A percentile compares a stretch with the other conserved stretches of the same genome.
Evolutionary conservation across 2,797 vertebrate species (phyloP).

Genomic region (Pipistrellus pygmaeus): DNA sequence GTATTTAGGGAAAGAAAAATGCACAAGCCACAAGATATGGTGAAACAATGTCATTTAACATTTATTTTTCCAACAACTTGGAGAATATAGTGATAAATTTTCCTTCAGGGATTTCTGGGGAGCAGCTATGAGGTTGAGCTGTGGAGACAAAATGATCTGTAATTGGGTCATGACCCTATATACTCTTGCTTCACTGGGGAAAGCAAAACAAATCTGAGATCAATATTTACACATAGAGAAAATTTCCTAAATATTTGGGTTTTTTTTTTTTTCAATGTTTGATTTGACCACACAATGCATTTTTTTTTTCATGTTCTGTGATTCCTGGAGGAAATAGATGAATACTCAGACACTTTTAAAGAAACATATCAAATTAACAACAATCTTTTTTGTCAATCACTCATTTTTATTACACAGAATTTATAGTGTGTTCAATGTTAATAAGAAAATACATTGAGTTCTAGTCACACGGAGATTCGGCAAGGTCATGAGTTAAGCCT

Average conservation of each 20-base stretch:
- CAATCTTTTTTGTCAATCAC: neutral
- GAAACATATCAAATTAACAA: slow-evolving; percentile 23
- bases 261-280: slow-evolving; percentile 48
- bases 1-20: neutral
- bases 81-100: slow-evolving; percentile 46
- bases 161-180: slow-evolving; percentile 38
- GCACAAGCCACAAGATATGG: neutral
- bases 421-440: neutral
- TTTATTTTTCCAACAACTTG: slow-evolving; percentile 56
- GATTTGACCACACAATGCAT: slow-evolving; percentile 53
- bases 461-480: neutral
- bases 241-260: slow-evolving; percentile 64
- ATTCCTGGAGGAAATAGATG: slow-evolving; percentile 42
- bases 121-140: neutral
- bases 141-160: neutral
- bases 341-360: slow-evolving; percentile 53
- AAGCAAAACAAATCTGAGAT: slow-evolving; percentile 68
- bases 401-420: neutral
- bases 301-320: slow-evolving; percentile 46
- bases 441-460: neutral
- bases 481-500: neutral
- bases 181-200: slow-evolving; percentile 58
- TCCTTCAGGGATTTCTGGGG: slow-evolving; percentile 52
- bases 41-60: slow-evolving; percentile 59
- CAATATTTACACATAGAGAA: slow-evolving; percentile 70